phyloP scores from a whole-genome alignment of 2,888 invertebrate genomes.

The Rhimphoctona megacephalus region DNA sequence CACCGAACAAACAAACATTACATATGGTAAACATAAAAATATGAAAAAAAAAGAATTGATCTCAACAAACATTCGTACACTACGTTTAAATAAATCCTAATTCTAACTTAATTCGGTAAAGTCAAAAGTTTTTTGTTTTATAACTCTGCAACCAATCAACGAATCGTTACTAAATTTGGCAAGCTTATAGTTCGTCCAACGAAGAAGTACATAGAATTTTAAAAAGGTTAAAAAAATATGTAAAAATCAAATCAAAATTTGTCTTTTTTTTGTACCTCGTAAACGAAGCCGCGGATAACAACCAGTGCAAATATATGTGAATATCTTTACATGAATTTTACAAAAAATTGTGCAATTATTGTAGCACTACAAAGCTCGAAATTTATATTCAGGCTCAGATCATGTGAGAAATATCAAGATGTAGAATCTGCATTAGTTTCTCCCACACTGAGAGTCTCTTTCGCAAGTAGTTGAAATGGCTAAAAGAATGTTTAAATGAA shows the following conservation, averaged over 20 bases:
- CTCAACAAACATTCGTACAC: not conserved
- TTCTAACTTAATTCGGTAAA: not conserved
- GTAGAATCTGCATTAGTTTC: not conserved
- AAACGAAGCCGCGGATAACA: no score
- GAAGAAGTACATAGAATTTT: no score
- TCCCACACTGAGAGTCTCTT: not conserved
- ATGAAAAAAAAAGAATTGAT: not conserved
- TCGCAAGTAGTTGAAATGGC: not conserved
- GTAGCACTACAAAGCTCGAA: not conserved
- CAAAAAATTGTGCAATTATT: not conserved
- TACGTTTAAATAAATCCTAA: not conserved
- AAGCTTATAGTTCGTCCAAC: no score
- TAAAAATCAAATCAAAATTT: not conserved
- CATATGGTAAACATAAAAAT: not conserved
- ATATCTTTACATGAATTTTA: not conserved
- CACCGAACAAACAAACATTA: conserved; percentile 34
- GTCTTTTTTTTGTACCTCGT: no score
- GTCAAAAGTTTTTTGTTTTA: no score
- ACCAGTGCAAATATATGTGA: not conserved
- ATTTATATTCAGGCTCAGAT: not conserved
- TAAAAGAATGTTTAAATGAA: not conserved
- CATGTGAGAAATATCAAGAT: not conserved
- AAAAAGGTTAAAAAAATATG: not conserved
- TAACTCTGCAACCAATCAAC: no score
- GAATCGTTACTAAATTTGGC: no score